Evolutionary conservation across 2,113 vertebrate genomes (phyloP).

Genomic region (Burhinus bistriatus): DNA sequence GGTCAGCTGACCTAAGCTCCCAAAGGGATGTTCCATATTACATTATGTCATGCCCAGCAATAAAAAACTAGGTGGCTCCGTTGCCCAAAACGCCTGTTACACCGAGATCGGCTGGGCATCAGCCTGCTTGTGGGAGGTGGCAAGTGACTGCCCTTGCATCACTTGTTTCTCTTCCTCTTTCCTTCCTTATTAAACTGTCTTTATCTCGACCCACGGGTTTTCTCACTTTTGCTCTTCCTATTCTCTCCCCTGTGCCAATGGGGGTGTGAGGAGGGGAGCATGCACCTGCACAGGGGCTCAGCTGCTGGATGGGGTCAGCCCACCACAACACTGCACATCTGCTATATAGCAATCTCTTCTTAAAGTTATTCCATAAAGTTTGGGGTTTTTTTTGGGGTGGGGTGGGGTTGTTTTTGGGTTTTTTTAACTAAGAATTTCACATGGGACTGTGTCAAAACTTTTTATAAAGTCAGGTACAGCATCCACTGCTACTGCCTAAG

Average conservation of each 20-base stretch:
- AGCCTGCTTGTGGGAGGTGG: not conserved
- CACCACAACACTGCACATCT: accelerated
- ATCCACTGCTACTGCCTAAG: not conserved
- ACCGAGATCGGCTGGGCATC: not conserved
- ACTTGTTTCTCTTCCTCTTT: not conserved
- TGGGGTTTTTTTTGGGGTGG: too few species aligned
- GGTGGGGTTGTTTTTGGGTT: not conserved
- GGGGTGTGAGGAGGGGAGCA: not conserved
- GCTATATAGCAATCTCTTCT: not conserved
- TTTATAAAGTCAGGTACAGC: not conserved
- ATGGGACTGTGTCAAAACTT: not conserved
- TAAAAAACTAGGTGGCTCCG: not conserved
- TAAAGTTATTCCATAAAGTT: not conserved
- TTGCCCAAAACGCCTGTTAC: not conserved
- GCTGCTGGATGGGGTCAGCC: not conserved
- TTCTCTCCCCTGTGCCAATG: not conserved
- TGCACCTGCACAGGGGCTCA: accelerated
- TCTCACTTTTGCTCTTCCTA: not conserved
- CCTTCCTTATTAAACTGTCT: not conserved
- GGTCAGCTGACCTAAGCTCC: not conserved
- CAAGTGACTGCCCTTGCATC: not conserved
- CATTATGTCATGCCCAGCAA: not conserved
- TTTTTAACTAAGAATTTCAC: not conserved
- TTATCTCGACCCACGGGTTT: accelerated
- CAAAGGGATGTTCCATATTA: not conserved